phyloP scores from a whole-genome alignment of 2,797 vertebrate species.

The Phrynocephalus forsythii region DNA sequence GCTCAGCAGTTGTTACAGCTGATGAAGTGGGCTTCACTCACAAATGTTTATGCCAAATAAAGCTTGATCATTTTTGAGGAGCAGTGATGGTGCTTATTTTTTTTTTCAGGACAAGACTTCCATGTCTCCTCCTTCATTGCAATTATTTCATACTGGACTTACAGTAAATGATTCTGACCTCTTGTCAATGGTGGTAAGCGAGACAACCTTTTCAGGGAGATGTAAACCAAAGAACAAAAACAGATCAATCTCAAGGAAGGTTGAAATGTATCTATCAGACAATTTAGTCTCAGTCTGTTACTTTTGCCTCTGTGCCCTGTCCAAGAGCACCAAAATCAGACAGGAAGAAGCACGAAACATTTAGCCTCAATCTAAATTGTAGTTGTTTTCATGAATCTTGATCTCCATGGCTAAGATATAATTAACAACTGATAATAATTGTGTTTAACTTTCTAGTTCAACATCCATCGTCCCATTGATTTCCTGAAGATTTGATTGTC shows the following conservation, averaged over 20 bases:
- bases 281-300: too few relatives aligned
- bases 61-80: too few relatives aligned
- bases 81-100: too few relatives aligned
- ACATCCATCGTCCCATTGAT: background rate
- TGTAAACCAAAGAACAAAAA: conserved; percentile 5
- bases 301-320: too few relatives aligned
- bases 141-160: background rate
- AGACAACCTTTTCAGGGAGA: background rate
- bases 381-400: background rate
- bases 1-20: background rate
- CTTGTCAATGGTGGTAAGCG: background rate
- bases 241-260: background rate
- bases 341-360: background rate
- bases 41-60: too few relatives aligned
- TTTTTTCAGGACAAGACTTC: too few relatives aligned
- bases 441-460: background rate
- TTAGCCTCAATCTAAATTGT: conserved; percentile 2
- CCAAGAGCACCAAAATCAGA: too few relatives aligned
- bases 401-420: background rate
- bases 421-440: conserved; percentile 26
- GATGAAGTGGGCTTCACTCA: too few relatives aligned
- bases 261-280: background rate
- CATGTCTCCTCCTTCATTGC: too few relatives aligned
- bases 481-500: background rate
- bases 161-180: conserved; percentile 10